Conservation (phyloP, 2,797 vertebrate genomes). For the Gouania willdenowi region DNA sequence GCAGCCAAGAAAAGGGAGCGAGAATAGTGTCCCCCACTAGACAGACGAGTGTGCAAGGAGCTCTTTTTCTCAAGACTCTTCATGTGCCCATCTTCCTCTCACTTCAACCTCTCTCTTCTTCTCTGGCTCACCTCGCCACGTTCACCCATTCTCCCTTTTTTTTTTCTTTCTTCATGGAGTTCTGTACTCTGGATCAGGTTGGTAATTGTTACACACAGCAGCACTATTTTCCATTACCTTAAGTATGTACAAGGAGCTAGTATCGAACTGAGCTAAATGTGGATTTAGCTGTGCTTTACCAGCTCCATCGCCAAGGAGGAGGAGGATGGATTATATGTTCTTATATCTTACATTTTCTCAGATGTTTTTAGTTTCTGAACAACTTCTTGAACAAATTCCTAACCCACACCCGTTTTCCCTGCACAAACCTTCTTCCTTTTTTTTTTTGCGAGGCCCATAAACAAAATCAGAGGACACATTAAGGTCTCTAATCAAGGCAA, state of each 20-base stretch:
- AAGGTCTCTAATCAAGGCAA: constrained; percentile 98
- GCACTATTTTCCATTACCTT: constrained; percentile 54
- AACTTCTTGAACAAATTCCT: constrained; percentile 11
- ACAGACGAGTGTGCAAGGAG: constrained; percentile 49
- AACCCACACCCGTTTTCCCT: constrained; percentile 14
- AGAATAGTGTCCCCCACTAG: constrained; percentile 59
- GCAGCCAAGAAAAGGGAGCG: constrained; percentile 34
- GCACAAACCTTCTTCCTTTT: constrained; percentile 25
- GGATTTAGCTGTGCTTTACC: constrained; percentile 34
- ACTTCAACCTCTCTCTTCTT: constrained; percentile 60
- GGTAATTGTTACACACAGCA: constrained; percentile 51
- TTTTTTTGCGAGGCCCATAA: constrained; percentile 66
- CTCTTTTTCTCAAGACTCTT: constrained; percentile 68
- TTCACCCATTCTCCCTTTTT: constrained; percentile 35
- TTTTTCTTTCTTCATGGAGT: too few relatives aligned
- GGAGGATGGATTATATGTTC: background rate
- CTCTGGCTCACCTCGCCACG: constrained; percentile 50
- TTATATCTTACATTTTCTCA: too few relatives aligned
- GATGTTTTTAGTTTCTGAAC: too few relatives aligned
- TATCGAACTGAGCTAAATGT: constrained; percentile 41
- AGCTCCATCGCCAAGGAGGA: constrained; percentile 17
- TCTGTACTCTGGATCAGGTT: constrained; percentile 35
- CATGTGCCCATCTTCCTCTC: constrained; percentile 64
- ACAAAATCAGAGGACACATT: constrained; percentile 93
- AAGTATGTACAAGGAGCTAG: constrained; percentile 53